phyloP scores from a whole-genome alignment of 2,888 invertebrate species.

The Monochamus alternatus region DNA sequence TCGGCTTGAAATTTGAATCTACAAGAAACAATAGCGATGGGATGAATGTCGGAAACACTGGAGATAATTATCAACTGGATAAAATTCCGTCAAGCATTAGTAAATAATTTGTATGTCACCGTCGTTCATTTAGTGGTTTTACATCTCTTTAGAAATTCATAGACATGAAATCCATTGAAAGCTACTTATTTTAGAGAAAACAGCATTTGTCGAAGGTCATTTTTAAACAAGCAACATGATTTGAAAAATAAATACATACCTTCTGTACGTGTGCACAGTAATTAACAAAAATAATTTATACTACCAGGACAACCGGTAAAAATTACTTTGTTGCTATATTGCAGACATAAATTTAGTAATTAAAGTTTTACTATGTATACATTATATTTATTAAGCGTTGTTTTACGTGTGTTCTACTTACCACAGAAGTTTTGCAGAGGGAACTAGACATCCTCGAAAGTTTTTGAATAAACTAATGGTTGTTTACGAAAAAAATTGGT shows the following conservation, averaged over 20 bases:
- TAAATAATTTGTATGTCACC: slow-evolving; percentile 2
- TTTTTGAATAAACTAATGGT: slow-evolving; percentile 14
- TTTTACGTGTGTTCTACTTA: slow-evolving; percentile 72
- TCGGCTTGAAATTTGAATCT: slow-evolving; percentile 15
- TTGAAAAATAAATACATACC: slow-evolving; percentile 14
- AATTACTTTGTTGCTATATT: slow-evolving; percentile 9
- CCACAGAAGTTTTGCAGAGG: slow-evolving; percentile 66
- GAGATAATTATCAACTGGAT: neutral
- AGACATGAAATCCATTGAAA: slow-evolving; percentile 28
- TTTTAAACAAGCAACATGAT: slow-evolving; percentile 24
- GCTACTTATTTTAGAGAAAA: slow-evolving; percentile 43
- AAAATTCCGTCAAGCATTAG: neutral
- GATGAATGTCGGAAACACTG: neutral
- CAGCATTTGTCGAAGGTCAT: slow-evolving; percentile 44
- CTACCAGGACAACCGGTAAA: slow-evolving; percentile 20
- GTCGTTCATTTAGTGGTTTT: slow-evolving; percentile 7
- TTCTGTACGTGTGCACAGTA: neutral
- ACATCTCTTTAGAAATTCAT: slow-evolving; percentile 23
- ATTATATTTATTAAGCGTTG: neutral
- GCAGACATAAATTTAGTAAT: slow-evolving; percentile 14
- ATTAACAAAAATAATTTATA: neutral
- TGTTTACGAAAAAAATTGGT: slow-evolving; percentile 26
- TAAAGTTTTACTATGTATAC: slow-evolving; percentile 7
- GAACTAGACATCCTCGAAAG: slow-evolving; percentile 57
- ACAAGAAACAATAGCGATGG: slow-evolving; percentile 2